A percentile compares a stretch with the other conserved stretches of the same genome.
phyloP scores from a whole-genome alignment of 2,113 vertebrate species.

The Calyptomena viridis region DNA sequence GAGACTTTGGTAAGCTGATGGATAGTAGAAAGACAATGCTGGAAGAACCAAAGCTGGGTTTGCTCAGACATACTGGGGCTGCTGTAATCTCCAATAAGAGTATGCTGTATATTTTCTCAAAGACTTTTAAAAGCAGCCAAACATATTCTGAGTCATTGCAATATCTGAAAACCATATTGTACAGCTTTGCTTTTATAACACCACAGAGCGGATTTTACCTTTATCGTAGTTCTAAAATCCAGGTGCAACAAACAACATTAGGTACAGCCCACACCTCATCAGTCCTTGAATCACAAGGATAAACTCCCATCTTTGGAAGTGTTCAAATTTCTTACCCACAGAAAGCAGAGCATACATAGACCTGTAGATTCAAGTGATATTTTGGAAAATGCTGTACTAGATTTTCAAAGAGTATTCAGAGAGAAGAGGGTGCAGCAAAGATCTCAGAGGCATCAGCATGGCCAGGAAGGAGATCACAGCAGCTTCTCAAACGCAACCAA shows the following conservation, averaged over 20 bases:
- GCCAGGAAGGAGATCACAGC: background rate
- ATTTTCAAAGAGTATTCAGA: background rate
- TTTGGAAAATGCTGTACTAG: background rate
- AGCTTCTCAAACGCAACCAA: background rate
- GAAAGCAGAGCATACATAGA: background rate
- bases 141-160: background rate
- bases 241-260: rapidly evolving
- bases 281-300: background rate
- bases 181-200: background rate
- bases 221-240: background rate
- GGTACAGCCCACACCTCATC: background rate
- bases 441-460: background rate
- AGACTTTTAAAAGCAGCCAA: background rate
- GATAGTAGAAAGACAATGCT: background rate
- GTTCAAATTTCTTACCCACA: background rate
- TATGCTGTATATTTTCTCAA: background rate
- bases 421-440: background rate
- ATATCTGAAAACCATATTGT: background rate
- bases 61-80: background rate
- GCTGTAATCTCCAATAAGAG: background rate
- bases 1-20: background rate
- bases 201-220: background rate
- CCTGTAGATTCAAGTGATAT: background rate
- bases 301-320: background rate
- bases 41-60: background rate